phyloP scores from a whole-genome alignment of 2,797 vertebrate species.

The Syndactyla subalaris region DNA sequence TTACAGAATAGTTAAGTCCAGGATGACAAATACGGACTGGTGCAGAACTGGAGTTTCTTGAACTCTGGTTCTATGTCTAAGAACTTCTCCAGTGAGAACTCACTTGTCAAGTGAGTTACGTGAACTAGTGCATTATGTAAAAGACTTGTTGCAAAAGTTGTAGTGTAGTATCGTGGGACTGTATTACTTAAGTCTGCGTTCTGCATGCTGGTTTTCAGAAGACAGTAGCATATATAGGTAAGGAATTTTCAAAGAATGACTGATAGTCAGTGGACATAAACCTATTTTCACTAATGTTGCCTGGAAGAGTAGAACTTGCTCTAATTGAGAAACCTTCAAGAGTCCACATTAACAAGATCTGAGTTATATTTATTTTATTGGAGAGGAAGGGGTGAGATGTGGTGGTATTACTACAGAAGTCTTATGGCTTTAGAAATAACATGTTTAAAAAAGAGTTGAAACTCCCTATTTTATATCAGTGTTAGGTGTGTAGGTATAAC shows the following conservation, averaged over 20 bases:
- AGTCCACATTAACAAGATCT: background rate
- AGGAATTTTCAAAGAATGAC: background rate
- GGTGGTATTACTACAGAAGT: background rate
- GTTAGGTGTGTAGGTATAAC: background rate
- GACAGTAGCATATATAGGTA: background rate
- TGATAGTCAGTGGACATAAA: background rate
- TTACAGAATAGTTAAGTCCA: background rate
- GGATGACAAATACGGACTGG: background rate
- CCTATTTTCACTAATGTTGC: background rate
- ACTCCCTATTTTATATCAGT: fast-evolving
- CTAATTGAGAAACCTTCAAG: background rate
- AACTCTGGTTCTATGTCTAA: background rate
- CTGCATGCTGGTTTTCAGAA: background rate
- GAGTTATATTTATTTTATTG: background rate
- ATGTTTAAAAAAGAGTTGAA: background rate
- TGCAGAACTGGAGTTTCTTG: background rate
- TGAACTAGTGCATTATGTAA: background rate
- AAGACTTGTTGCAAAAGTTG: background rate
- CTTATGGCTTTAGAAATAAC: background rate
- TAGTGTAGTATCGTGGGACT: background rate
- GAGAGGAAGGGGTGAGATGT: background rate
- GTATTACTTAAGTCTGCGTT: background rate
- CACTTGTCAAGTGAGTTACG: fast-evolving
- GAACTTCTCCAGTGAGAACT: background rate
- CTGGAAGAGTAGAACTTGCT: background rate